Percentiles rank a stretch among this genome's conserved stretches.
phyloP scores from a whole-genome alignment of 2,888 invertebrate species.

The Oscheius sp. region DNA sequence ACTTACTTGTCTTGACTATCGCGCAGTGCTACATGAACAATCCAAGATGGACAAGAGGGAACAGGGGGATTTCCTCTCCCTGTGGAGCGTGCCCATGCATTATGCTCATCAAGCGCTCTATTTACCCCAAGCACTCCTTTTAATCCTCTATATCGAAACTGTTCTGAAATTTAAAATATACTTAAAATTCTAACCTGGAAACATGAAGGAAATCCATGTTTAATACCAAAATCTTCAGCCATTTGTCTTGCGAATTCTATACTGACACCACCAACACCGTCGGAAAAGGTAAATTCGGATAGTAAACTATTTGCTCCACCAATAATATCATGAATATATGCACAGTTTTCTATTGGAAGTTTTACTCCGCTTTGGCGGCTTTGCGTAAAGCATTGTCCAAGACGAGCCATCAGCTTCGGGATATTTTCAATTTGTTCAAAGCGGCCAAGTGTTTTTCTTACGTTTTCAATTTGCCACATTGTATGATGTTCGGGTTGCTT shows the following conservation, averaged over 20 bases:
- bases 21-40: not conserved
- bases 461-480: not conserved
- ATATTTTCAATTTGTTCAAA: conserved; percentile 38
- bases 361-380: conserved; percentile 1
- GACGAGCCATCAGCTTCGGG: conserved; percentile 70
- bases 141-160: conserved; percentile 66
- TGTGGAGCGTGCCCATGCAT: conserved; percentile 4
- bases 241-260: conserved; percentile 21
- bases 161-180: conserved; percentile 46
- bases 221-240: conserved; percentile 13
- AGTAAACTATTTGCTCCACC: conserved; percentile 16
- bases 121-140: conserved; percentile 68
- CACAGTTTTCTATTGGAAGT: not conserved
- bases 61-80: not conserved
- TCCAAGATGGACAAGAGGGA: conserved; percentile 12
- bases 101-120: conserved; percentile 51
- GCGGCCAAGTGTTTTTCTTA: not conserved
- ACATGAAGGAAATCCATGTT: conserved; percentile 24
- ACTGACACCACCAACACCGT: conserved; percentile 61
- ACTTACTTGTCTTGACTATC: conserved; percentile 17
- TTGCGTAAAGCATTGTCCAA: conserved; percentile 71
- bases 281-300: conserved; percentile 40
- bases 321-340: conserved; percentile 1
- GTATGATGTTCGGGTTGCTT: not conserved
- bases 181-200: conserved; percentile 25